Conservation (phyloP, 2,113 vertebrate genomes). For the Steatornis caripensis region DNA sequence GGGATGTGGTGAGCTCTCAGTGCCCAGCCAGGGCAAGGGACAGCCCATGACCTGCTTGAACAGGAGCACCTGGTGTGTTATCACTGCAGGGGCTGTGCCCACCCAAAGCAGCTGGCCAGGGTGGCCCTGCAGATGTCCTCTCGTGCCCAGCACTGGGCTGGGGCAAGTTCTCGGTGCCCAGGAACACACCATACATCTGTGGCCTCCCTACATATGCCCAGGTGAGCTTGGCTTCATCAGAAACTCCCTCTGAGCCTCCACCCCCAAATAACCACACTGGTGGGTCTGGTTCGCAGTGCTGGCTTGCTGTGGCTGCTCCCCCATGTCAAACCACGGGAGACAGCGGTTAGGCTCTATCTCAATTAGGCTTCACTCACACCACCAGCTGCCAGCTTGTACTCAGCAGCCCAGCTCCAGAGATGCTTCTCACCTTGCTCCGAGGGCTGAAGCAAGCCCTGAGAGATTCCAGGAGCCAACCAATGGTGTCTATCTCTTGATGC, state of each 20-base stretch:
- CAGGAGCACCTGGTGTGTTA: background rate
- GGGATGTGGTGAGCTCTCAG: background rate
- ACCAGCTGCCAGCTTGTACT: background rate
- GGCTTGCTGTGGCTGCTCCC: background rate
- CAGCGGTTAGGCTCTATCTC: background rate
- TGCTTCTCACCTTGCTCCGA: background rate
- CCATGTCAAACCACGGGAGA: background rate
- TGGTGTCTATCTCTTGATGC: background rate
- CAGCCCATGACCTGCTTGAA: background rate
- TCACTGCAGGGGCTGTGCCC: background rate
- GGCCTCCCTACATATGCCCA: background rate
- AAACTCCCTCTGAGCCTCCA: background rate
- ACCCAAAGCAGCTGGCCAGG: background rate
- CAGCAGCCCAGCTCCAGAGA: background rate
- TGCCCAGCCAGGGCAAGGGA: background rate
- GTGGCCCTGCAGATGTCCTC: background rate
- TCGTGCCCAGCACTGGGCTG: accelerated
- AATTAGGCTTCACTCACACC: background rate
- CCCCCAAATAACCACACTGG: background rate
- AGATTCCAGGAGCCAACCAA: background rate
- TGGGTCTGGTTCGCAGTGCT: background rate
- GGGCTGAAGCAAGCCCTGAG: background rate
- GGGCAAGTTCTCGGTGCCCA: background rate
- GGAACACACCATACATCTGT: accelerated
- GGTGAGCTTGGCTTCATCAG: background rate